Evolutionary conservation across 53 echinoderm and acorn worm species (phyloP), one percentile per base, ranked within the genome.

Genomic region (Zoroaster sp.): DNA sequence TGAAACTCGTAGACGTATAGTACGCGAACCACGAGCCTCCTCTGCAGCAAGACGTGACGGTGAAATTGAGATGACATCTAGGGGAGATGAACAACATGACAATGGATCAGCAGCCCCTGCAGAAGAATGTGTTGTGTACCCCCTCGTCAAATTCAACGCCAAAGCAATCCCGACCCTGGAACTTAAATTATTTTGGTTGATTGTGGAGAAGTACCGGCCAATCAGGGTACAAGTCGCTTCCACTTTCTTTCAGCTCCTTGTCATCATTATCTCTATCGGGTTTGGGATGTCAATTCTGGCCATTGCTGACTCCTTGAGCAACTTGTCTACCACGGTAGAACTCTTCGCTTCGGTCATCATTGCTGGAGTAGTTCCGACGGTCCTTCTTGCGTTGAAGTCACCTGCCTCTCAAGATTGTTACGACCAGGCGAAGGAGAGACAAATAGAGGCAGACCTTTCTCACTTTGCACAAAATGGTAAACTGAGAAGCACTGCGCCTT

Each of bases 311-410:
- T 82, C 83, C 18, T 70, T 95, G 11, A 87, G 83, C 20, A 90
- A 95, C 70, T 72, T 97, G 34, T 89, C 97, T 13, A 89, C 92
- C 18, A 87, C 89, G 0, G 89, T 95, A 0, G 86, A 90, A 38
- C 90, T 97, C 82, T 95, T 97, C 38, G 92, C 92, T 1, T 93
- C 97, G 8, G 94, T 91, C 35, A 77, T 92, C 8, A 91, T 95
- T 2, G 95, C 97, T 15, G 94, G 94, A 4, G 89, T 97, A 11
- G 89, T 93, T 31, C 97, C 97, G 4, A 59, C 87, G 20, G 32
- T 94, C 21, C 67, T 91, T 34, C 83, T 91, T 31, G 90, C 90
- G 1, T 36, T 96, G 74, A 88, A 91, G 41, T 96, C 96, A 11
- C 96, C 96, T 1, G 96, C 83, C 28, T 89, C 90, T 31, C 86